These are phyloP conservation scores for Venturia canescens DNA, from an alignment of 1,140 invertebrate genomes.

Conservation along the genomic window DNA sequence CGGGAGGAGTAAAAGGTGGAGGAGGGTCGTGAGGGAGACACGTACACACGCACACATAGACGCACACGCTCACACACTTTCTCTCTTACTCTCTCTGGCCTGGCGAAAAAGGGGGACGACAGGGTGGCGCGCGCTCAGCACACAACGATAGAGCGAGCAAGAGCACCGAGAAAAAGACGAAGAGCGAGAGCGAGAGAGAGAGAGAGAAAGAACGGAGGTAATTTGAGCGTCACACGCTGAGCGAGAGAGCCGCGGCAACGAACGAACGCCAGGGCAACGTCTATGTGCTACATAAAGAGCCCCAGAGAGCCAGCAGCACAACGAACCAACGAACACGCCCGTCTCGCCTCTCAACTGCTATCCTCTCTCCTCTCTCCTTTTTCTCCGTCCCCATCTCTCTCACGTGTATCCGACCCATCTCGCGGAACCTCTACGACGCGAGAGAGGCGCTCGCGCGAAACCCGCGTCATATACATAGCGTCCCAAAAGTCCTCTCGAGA, in stretches of 20 bases:
- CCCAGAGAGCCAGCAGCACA: slow-evolving; percentile 49
- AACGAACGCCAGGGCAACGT: slow-evolving; percentile 69
- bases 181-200: slow-evolving; percentile 46
- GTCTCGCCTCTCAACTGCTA: slow-evolving; percentile 15
- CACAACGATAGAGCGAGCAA: slow-evolving; percentile 35
- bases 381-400: slow-evolving; percentile 38
- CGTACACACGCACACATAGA: not conserved
- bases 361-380: slow-evolving; percentile 44
- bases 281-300: slow-evolving; percentile 76
- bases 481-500: slow-evolving; percentile 54
- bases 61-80: not conserved
- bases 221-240: slow-evolving; percentile 77
- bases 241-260: slow-evolving; percentile 66
- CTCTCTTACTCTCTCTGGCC: slow-evolving; percentile 2
- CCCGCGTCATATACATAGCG: slow-evolving; percentile 51
- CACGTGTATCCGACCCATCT: slow-evolving; percentile 50
- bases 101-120: slow-evolving; percentile 42
- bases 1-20: slow-evolving; percentile 23
- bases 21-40: slow-evolving; percentile 30
- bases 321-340: slow-evolving; percentile 35
- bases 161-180: slow-evolving; percentile 23
- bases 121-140: slow-evolving; percentile 32
- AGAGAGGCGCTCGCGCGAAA: slow-evolving; percentile 43
- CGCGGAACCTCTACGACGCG: slow-evolving; percentile 49
- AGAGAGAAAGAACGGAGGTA: slow-evolving; percentile 58